Conservation (phyloP, 2,113 vertebrate genomes). For the Proteles cristata region DNA sequence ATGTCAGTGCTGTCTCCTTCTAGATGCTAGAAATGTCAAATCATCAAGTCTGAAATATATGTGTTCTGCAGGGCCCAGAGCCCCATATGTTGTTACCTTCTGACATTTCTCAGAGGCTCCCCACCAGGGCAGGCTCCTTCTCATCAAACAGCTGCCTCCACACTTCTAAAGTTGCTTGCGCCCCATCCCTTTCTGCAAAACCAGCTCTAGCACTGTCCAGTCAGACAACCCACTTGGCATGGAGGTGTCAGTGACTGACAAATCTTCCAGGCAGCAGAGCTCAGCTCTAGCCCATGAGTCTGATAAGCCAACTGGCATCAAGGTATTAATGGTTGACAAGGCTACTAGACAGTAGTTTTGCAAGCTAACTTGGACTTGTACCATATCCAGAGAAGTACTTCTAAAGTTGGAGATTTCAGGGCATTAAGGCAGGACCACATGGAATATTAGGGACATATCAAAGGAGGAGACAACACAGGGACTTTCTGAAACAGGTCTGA, state of each 20-base stretch:
- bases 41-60: not conserved
- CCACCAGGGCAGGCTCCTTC: not conserved
- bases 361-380: conserved; percentile 3
- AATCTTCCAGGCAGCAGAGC: not conserved
- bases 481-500: not conserved
- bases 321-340: not conserved
- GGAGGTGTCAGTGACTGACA: conserved; percentile 2
- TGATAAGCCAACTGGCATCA: conserved; percentile 13
- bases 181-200: not conserved
- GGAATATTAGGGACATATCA: not conserved
- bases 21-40: not conserved
- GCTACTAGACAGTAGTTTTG: not conserved
- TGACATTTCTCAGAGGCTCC: not conserved
- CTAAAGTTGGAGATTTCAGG: not conserved
- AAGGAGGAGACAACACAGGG: not conserved
- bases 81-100: not conserved
- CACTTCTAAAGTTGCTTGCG: not conserved
- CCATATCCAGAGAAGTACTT: not conserved
- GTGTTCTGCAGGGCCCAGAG: not conserved
- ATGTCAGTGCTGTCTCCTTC: not conserved
- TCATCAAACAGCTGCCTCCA: not conserved
- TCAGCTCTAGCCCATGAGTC: not conserved
- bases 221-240: not conserved
- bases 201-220: not conserved
- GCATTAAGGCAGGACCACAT: not conserved